These are phyloP conservation scores for Tenualosa ilisha DNA, from an alignment of 2,797 vertebrate genomes.

Conservation along the genomic window DNA sequence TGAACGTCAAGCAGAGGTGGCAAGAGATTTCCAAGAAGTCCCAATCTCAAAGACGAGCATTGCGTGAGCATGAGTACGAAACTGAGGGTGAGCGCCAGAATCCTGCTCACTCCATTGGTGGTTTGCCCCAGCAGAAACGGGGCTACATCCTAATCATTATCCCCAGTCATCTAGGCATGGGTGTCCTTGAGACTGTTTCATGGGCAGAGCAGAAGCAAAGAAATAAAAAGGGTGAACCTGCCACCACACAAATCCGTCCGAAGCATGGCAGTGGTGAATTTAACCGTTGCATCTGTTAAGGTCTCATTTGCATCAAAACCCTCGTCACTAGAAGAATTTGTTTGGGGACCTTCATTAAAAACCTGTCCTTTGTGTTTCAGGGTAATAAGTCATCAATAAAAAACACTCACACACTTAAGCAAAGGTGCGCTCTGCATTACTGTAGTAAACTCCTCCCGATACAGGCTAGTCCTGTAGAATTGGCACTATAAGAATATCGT, in stretches of 20 bases:
- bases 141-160: not conserved
- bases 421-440: too few relatives aligned
- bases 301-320: not conserved
- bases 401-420: too few relatives aligned
- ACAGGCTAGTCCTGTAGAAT: too few relatives aligned
- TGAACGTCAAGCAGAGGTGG: not conserved
- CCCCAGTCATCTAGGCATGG: conserved; percentile 16
- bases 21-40: not conserved
- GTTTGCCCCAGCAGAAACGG: not conserved
- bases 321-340: not conserved
- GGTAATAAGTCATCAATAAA: not conserved
- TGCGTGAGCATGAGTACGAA: too few relatives aligned
- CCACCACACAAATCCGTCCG: not conserved
- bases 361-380: not conserved
- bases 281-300: conserved; percentile 46
- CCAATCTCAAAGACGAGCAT: not conserved
- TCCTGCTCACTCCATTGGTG: not conserved
- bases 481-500: too few relatives aligned
- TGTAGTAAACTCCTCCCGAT: too few relatives aligned
- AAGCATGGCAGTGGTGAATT: not conserved
- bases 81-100: not conserved
- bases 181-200: not conserved
- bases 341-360: not conserved
- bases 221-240: not conserved
- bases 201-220: not conserved